Base-by-base conservation (phyloP, 2,113 vertebrate genomes). In the Chaetodon trifascialis region DNA sequence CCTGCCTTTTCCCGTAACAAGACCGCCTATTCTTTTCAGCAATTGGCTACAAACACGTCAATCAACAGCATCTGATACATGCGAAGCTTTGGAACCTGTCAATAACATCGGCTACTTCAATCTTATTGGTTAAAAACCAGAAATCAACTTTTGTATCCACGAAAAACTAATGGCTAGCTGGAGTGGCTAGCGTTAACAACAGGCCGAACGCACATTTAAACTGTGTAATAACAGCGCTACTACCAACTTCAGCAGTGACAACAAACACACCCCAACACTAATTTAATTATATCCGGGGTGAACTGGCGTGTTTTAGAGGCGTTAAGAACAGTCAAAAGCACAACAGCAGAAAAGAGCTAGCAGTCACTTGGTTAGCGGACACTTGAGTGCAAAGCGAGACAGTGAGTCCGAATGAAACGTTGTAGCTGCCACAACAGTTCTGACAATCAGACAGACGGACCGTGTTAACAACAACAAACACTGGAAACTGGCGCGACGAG, bases 1-100 rank as follows among this genome's bases (percentile, higher is more conserved):
- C 87, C 94, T 64, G 91, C 95, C 95, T 92, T 92, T 95, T 96
- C 94, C 95, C 94, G 95, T 94, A 94, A 95, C 83, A 86, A 88
- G 89, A 89, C 94, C 93, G 91, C 94, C 95, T 91, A 55, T 56
- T 25, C 55, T 79, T 25, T 44, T 21, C 76, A 63, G 54, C 73
- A 19, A 95, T 94, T 94, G 93, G 94, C 70, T 67, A 15, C 0
- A 34, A 5, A 70, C 69, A 54, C 63, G 87, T 89, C 91, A 89
- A 56, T 94, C 93, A 90, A 54, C 76, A 0, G 25, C 55, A 52
- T 38, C 47, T 73, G 38, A 11, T 2, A 52, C 76, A 54, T 17
- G 69, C 80, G 80, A 84, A 55, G 93, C 88, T 70, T 54, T n/a
- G 21, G 73, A 69, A 21, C 65, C 84, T 85, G 92, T 94, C 92